Base-by-base conservation (phyloP, 2,888 invertebrate genomes). In the Tortrix viridana region DNA sequence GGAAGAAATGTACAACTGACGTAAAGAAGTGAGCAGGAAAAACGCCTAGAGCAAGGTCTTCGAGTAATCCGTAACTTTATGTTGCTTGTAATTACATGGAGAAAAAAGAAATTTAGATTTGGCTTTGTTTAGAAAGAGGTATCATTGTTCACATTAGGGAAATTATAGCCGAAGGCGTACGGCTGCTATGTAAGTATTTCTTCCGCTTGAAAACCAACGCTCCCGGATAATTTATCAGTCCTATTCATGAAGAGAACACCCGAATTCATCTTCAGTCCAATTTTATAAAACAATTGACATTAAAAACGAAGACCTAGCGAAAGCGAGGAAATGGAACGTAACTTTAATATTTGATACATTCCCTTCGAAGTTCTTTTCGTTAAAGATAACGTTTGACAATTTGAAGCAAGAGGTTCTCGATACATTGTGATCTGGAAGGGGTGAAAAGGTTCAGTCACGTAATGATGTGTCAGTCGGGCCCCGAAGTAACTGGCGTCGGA, bases 391-490 rank as follows among this genome's bases (percentile, higher is more conserved):
- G 59, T 46, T 63, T 54, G 56, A 64, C 48, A 58, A 60, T 64
- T 58, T 63, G 44, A 59, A 46, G 57, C 60, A 52, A 43, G 50
- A 62, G 20, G 59, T 64, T 50, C 61, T 58, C 69, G 72, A 75
- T 71, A 74, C 75, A 81, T 80, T 80, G 81, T 79, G 81, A 81
- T 77, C 76, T 71, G 63, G 65, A 66, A 79, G 77, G 77, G 79
- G 82, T 80, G 78, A 78, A 77, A 80, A 77, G 79, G 84, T 83
- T 72, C 72, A 77, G 83, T 83, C 88, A 88, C 87, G 86, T 89
- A 88, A 81, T 77, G 84, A 80, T 81, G 88, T 84, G 88, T 88
- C 88, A 86, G 86, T 83, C 80, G 60, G 71, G 73, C 74, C 71
- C 69, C 73, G 71, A 67, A 69, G 69, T 69, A 74, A 74, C 73